Evolutionary conservation across 2,888 invertebrate genomes (phyloP).

Genomic region (Aradus depressus): DNA sequence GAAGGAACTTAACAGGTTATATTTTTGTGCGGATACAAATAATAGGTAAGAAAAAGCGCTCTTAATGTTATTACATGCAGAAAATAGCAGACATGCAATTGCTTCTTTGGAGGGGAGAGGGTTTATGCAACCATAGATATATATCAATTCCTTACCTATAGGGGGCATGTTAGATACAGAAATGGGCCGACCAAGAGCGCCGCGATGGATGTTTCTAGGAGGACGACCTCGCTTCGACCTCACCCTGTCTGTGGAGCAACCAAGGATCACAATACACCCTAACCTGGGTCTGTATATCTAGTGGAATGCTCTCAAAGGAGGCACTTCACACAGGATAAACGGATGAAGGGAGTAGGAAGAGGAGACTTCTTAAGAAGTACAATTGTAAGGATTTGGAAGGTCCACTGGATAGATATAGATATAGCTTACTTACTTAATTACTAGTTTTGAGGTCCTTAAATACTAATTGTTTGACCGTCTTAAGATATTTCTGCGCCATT

Average conservation of each 20-base stretch:
- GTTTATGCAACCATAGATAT: too few relatives aligned
- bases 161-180: slow-evolving; percentile 24
- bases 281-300: background rate
- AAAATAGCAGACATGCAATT: too few relatives aligned
- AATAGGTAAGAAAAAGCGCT: too few relatives aligned
- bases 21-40: too few relatives aligned
- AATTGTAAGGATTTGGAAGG: background rate
- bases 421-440: too few relatives aligned
- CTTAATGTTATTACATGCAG: too few relatives aligned
- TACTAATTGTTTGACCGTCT: too few relatives aligned
- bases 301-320: background rate
- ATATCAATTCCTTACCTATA: slow-evolving; percentile 22
- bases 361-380: background rate
- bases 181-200: slow-evolving; percentile 13
- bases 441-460: too few relatives aligned
- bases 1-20: too few relatives aligned
- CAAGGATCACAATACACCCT: background rate
- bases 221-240: slow-evolving; percentile 24
- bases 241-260: slow-evolving; percentile 19
- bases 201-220: slow-evolving; percentile 20
- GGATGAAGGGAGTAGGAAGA: background rate
- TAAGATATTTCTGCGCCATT: too few relatives aligned
- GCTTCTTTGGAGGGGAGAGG: too few relatives aligned
- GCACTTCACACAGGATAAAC: background rate
- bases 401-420: too few relatives aligned